Evolutionary conservation across 2,113 vertebrate genomes (phyloP).

Genomic region (Dolichallabes microphthalmus): DNA sequence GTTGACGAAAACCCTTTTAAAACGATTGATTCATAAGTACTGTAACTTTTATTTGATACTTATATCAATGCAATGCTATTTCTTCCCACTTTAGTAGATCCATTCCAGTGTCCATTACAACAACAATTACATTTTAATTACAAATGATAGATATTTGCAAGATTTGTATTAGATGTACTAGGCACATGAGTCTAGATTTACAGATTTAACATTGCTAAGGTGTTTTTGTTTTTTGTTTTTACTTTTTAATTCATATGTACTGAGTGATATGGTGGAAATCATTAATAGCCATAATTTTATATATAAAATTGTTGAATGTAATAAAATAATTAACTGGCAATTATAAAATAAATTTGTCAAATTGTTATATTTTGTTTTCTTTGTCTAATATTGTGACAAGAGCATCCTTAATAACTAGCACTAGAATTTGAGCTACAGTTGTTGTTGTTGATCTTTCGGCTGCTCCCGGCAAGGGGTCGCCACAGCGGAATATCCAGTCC

Average conservation of each 20-base stretch:
- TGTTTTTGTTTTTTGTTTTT: background rate
- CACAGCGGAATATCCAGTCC: too few relatives aligned
- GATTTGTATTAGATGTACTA: slow-evolving; percentile 14
- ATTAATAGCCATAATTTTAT: background rate
- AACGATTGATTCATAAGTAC: slow-evolving; percentile 25
- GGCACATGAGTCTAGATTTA: background rate
- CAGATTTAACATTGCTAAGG: background rate
- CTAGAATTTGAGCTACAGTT: background rate
- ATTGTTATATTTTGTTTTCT: background rate
- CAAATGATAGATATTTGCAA: background rate
- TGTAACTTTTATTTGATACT: background rate
- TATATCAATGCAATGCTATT: background rate
- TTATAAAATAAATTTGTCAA: background rate
- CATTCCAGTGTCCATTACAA: background rate
- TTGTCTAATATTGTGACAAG: background rate
- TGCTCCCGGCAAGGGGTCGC: too few relatives aligned
- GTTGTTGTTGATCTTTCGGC: too few relatives aligned
- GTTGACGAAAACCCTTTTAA: slow-evolving; percentile 40
- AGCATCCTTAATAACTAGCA: background rate
- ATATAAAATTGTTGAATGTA: background rate
- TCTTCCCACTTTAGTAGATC: too few relatives aligned
- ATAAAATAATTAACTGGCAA: background rate
- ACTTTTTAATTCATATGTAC: background rate
- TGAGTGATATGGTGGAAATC: background rate
- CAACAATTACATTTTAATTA: background rate